Base-by-base conservation (phyloP, 1,140 invertebrate species). In the Drosophila nigromelanica region DNA sequence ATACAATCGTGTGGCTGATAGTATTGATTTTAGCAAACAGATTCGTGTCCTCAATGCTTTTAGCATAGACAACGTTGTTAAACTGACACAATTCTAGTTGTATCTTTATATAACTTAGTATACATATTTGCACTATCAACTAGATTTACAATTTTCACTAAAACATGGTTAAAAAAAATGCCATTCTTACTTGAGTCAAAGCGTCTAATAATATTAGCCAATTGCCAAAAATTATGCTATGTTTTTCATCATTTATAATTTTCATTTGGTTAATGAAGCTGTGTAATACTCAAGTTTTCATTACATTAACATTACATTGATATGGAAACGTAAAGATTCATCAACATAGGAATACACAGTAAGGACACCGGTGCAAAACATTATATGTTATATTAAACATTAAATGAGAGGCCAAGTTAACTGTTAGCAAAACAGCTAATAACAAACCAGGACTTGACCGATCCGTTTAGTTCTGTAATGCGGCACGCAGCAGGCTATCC, bases 341-440 rank as follows among this genome's bases (percentile, higher is more conserved):
- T 39, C 48, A 52, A 75, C 59, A 63, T 66, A 15, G 52, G 68
- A 47, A 66, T 67, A 69, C 74, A 74, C 66, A 73, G 80, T 72
- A 87, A 87, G 82, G 82, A 82, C 83, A 87, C 80, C 50, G 85
- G 72, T 83, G 76, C 74, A 76, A 64, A 76, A 83, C 73, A 78
- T 79, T 69, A 72, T 33, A 52, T 35, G 35, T 24, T 45, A 56
- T n/a, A 56, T 62, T 52, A 75, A 68, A 76, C 48, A 63, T 62
- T 43, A 63, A 40, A 71, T 75, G 70, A 56, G 48, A 60, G 27
- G 50, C 5, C 54, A 55, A 63, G 30, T 67, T 62, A 56, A 21
- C 48, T 15, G 12, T 48, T 30, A 43, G 40, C 27, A 7, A 51
- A 37, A 52, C 30, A 48, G 42, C 66, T 56, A 51, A 62, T 69